A percentile compares a stretch with the other conserved stretches of the same genome.
Evolutionary conservation across 2,113 vertebrate genomes (phyloP).

Genomic region (Ranitomeya imitator): DNA sequence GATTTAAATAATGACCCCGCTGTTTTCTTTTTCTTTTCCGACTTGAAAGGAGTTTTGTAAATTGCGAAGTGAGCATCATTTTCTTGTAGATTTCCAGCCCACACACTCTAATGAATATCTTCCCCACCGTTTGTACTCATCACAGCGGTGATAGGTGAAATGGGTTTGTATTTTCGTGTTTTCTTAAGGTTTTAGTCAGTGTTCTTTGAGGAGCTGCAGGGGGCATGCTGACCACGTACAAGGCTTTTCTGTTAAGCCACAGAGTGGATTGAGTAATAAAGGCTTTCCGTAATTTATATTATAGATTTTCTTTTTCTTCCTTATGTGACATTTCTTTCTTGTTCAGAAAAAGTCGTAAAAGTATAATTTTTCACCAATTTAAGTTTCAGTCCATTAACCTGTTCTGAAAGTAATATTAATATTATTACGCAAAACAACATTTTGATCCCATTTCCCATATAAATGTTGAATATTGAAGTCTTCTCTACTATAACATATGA

Average conservation of each 20-base stretch:
- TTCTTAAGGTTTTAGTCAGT: constrained; percentile 61
- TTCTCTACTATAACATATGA: not conserved
- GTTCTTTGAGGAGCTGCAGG: constrained; percentile 70
- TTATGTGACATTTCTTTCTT: constrained; percentile 11
- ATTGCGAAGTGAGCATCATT: constrained; percentile 75
- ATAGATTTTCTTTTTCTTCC: constrained; percentile 52
- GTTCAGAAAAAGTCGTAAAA: not conserved
- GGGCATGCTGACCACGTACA: constrained; percentile 61
- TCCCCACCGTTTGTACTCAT: constrained; percentile 69
- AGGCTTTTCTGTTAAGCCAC: constrained; percentile 68
- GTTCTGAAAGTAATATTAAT: not conserved
- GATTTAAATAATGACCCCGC: constrained; percentile 66
- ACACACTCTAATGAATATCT: constrained; percentile 71
- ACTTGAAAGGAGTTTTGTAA: constrained; percentile 73
- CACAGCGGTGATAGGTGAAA: constrained; percentile 69
- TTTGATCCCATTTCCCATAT: not conserved
- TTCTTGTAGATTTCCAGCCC: constrained; percentile 70
- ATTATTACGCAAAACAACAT: not conserved
- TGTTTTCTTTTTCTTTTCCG: constrained; percentile 68
- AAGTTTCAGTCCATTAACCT: not conserved
- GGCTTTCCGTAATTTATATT: constrained; percentile 66
- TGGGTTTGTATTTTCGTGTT: constrained; percentile 70
- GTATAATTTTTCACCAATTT: constrained; percentile 13
- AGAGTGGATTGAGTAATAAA: constrained; percentile 71
- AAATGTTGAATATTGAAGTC: not conserved